Base-by-base conservation (phyloP, 2,888 invertebrate genomes). In the Endomychus coccineus region DNA sequence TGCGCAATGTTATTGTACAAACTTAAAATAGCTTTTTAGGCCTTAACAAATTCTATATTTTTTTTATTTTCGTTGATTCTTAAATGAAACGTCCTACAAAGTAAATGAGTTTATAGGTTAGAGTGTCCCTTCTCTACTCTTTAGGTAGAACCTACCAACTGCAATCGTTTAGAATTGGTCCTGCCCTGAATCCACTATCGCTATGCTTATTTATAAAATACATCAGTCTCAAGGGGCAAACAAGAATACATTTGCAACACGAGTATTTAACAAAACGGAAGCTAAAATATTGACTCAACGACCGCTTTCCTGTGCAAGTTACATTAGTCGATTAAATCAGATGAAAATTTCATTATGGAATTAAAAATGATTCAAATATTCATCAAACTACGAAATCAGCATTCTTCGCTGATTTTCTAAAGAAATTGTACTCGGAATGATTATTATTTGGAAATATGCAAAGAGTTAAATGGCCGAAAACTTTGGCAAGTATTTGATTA, bases 171-270 rank as follows among this genome's bases (percentile, higher is more conserved):
- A 30, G 19, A 31, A 46, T 56, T 58, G 56, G 55, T 58, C 56
- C 55, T 54, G 55, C 52, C 54, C 51, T 49, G 48, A 50, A 9
- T 25, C 16, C 22, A 38, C 38, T 38, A 38, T 28, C 36, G 49
- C 53, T 55, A 55, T 44, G 45, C 48, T 45, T 52, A 51, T 49
- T 51, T 44, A 56, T 57, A 59, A 33, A 38, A 38, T 59, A 62
- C 54, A 62, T 67, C 67, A 67, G 67, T 67, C 67, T 67, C 66
- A 66, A 66, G 57, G 61, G 62, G 64, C 64, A 61, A 65, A 67
- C 52, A 55, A 63, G 60, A 61, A 60, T 58, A 56, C 53, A 58
- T 53, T 55, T 59, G 55, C 57, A 53, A 58, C 52, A 59, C 55
- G 59, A 61, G 58, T 58, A 58, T 59, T 59, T 25, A 40, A 31